A percentile compares a stretch with the other conserved stretches of the same genome.
phyloP scores from a whole-genome alignment of 1,140 invertebrate genomes.

The Lordiphosa clarofinis region DNA sequence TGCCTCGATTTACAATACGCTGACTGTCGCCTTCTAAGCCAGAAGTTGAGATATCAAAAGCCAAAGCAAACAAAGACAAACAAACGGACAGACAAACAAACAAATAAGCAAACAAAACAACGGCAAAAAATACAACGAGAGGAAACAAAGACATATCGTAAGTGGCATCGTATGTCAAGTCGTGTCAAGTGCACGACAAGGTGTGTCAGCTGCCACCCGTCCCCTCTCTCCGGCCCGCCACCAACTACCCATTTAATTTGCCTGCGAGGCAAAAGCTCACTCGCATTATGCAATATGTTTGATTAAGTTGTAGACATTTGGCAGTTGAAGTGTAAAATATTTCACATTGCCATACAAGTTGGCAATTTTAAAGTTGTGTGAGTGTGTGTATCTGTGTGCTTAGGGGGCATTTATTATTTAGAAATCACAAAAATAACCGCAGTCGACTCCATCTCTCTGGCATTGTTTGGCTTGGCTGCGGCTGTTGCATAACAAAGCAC shows the following conservation, averaged over 20 bases:
- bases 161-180: conserved; percentile 75
- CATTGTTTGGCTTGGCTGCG: conserved; percentile 28
- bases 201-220: conserved; percentile 10
- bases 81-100: conserved; percentile 11
- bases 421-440: conserved; percentile 41
- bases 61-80: conserved; percentile 49
- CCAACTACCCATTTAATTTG: conserved; percentile 61
- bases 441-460: conserved; percentile 34
- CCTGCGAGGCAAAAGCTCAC: conserved; percentile 45
- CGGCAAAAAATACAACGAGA: conserved; percentile 24
- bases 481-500: conserved; percentile 49
- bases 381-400: conserved; percentile 13
- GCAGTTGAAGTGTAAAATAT: conserved; percentile 44
- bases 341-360: conserved; percentile 10
- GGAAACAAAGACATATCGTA: conserved; percentile 75
- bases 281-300: conserved; percentile 38
- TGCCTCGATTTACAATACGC: conserved; percentile 67
- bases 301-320: conserved; percentile 68
- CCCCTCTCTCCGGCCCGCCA: not conserved
- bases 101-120: conserved; percentile 38
- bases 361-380: conserved; percentile 6
- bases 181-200: conserved; percentile 64
- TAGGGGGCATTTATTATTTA: conserved; percentile 66
- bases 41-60: conserved; percentile 75
- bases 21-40: conserved; percentile 59